Evolutionary conservation across 2,888 invertebrate species (phyloP).

Genomic region (Mycalesis mineus): DNA sequence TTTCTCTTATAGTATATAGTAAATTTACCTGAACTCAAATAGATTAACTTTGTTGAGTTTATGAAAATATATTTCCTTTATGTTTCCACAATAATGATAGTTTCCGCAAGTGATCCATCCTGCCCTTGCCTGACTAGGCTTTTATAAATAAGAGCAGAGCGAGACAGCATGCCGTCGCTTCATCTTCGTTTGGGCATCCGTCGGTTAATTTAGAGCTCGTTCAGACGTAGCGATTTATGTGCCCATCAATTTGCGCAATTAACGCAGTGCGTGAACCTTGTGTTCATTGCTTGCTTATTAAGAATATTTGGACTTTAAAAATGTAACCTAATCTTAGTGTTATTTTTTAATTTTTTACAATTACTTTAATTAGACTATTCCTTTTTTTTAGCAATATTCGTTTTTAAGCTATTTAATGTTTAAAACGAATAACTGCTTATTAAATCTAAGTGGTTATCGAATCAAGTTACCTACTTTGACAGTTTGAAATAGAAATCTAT

Average conservation of each 20-base stretch:
- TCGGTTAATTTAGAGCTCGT: neutral
- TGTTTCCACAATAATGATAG: neutral
- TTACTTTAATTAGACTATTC: too few relatives aligned
- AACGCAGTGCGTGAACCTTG: conserved; percentile 1
- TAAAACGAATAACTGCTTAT: too few relatives aligned
- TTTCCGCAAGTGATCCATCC: neutral
- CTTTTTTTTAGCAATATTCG: too few relatives aligned
- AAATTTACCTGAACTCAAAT: neutral
- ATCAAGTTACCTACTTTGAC: too few relatives aligned
- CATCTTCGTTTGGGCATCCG: neutral
- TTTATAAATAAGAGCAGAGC: neutral
- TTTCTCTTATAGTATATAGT: too few relatives aligned
- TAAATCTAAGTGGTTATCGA: too few relatives aligned
- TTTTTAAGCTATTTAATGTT: too few relatives aligned
- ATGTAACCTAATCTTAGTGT: neutral
- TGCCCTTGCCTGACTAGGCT: neutral
- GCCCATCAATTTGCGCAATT: neutral
- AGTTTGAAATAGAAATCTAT: too few relatives aligned
- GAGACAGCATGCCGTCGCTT: neutral
- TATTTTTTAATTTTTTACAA: too few relatives aligned
- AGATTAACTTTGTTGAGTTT: too few relatives aligned
- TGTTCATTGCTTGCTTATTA: neutral
- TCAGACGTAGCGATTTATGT: neutral
- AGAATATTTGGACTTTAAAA: neutral
- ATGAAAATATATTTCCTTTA: too few relatives aligned